Base-by-base conservation (phyloP, 2,113 vertebrate species). In the Callipepla squamata region DNA sequence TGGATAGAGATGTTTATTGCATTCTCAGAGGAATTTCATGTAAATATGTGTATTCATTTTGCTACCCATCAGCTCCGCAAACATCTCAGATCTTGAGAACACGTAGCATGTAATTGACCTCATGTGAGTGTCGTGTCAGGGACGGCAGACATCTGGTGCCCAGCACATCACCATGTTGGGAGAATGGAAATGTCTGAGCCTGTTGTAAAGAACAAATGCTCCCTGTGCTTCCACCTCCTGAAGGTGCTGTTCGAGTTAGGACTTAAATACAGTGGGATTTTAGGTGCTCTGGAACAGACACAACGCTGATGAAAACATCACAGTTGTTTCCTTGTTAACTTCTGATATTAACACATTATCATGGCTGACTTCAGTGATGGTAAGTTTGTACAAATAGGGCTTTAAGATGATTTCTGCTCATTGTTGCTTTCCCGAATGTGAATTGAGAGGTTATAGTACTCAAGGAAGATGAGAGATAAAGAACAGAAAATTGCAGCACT, bases 1-100 rank as follows among this genome's bases (percentile, higher is more conserved):
- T 84, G 28, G 59, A 50, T 62, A n/a, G 75, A 44, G 55, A 76
- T 70, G 50, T 34, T 89, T 63, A 70, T 2, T 63, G 25, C 73
- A 38, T 80, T 87, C 84, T 83, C 57, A 78, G 21, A 90, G 47
- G 63, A 78, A 74, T 89, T 80, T 85, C 5, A n/a, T 87, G 85
- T 67, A 63, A 87, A 53, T 57, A 23, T 59, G 16, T 51, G 11
- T n/a, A 40, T 75, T 89, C 15, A 85, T 94, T 92, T 93, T 87
- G 42, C 67, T 87, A 57, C 28, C 32, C 50, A 67, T 67, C 50
- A 68, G 32, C 83, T 63, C 30, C 47, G 68, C 61, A 77, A 8
- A 76, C 13, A 30, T 38, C 51, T 66, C 48, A 72, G 38, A 80
- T 87, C 65, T 40, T 74, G 38, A n/a, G 45, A 83, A 87, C 16